A percentile compares a stretch with the other conserved stretches of the same genome.
phyloP scores from a whole-genome alignment of 2,797 vertebrate genomes.

The Eurystomus glaucurus region DNA sequence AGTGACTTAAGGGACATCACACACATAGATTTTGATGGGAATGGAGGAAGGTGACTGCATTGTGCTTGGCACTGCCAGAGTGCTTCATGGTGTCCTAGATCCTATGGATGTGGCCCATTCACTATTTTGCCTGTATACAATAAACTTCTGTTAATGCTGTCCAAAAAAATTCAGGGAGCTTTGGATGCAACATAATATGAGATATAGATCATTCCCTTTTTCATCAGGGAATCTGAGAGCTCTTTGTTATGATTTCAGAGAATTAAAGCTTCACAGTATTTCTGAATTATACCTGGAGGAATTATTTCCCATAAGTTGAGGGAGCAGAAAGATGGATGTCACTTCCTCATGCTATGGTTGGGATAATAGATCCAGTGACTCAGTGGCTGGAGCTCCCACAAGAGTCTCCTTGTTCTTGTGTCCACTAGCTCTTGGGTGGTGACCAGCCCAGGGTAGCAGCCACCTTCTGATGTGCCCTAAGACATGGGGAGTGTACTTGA shows the following conservation, averaged over 20 bases:
- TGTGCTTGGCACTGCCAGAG: background rate
- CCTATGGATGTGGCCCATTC: background rate
- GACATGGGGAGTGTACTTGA: background rate
- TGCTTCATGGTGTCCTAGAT: background rate
- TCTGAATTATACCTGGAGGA: constrained; percentile 30
- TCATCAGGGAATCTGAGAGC: constrained; percentile 5
- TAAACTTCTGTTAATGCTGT: constrained; percentile 11
- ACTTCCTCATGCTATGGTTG: background rate
- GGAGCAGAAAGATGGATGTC: constrained; percentile 52
- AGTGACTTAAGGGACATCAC: background rate
- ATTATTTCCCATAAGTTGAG: constrained; percentile 26
- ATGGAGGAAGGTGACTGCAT: background rate
- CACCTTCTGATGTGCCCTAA: background rate
- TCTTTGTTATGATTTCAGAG: constrained; percentile 31
- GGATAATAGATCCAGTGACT: constrained; percentile 42
- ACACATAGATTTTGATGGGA: background rate
- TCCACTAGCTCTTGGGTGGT: background rate
- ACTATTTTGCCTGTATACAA: constrained; percentile 1
- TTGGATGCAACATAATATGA: background rate
- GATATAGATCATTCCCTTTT: background rate
- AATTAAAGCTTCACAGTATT: constrained; percentile 36
- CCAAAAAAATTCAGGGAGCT: constrained; percentile 1
- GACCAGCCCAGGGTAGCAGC: background rate
- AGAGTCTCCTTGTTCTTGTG: constrained; percentile 30
- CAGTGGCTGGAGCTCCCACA: background rate